Base-by-base conservation (phyloP, 2,888 invertebrate genomes). In the Lepidocyrtoides sp. region DNA sequence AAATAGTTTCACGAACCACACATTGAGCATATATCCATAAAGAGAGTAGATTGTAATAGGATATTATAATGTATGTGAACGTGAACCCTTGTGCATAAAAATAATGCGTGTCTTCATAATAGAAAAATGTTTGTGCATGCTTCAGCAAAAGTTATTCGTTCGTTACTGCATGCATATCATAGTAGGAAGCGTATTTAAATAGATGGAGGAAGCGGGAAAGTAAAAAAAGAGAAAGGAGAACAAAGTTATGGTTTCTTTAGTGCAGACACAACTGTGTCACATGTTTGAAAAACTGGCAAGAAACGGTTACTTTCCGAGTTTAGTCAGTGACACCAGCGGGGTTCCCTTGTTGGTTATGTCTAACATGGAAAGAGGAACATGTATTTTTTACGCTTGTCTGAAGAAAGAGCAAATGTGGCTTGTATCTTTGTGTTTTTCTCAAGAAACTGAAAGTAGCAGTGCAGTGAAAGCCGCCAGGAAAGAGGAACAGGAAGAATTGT, bases 221-320 rank as follows among this genome's bases (percentile, higher is more conserved):
- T 32, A 69, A 48, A 54, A 57, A 63, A 8, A 63, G 26, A 12
- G 26, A 60, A 60, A 26, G 17, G 17, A 69, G 17, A 32, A 17
- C 36, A 36, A 69, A 69, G 36, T 69, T 69, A 69, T 63, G 14
- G 63, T 23, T 69, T 17, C n/a, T 36, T 69, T 69, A 69, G 66
- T 54, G 20, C 8, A 36, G 85, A 89, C 88, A 82, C 88, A 89
- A 89, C 54, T 82, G 88, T 89, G 88, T 89, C 87, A 87, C 88
- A 89, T 79, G 72, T 89, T 89, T 89, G 81, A 36, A 79, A 82
- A 81, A 88, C 79, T 66, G 36, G 66, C 66, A 79, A 87, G 87
- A 44, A 89, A 89, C 69, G 51, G 88, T 89, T 81, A 63, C 88
- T 89, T 89, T 89, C 88, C 88, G 81, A 82, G 63, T 89, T 89